Evolutionary conservation across 64 coral and sea anemone genomes (phyloP).

Genomic region (Orbicella faveolata): DNA sequence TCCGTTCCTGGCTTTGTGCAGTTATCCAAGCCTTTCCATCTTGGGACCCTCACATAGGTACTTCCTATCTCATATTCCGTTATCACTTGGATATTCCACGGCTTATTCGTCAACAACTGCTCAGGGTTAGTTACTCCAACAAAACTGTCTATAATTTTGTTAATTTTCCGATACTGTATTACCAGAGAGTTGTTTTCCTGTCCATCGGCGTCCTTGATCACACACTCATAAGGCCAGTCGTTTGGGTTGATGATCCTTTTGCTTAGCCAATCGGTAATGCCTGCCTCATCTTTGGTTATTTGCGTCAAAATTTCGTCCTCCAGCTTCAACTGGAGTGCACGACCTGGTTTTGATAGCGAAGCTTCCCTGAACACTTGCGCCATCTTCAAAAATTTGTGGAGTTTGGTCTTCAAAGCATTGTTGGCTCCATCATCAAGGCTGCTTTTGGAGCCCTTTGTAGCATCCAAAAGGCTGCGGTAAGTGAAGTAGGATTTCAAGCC

Average conservation of each 20-base stretch:
- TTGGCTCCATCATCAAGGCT: background rate
- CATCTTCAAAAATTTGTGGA: constrained; percentile 62
- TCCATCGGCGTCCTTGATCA: constrained; percentile 5
- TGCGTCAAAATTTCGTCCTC: constrained; percentile 44
- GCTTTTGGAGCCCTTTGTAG: too few relatives aligned
- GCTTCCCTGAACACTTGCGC: constrained; percentile 42
- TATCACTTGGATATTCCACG: background rate
- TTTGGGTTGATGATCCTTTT: constrained; percentile 34
- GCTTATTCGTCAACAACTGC: background rate
- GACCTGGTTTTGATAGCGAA: constrained; percentile 30
- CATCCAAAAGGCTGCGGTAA: too few relatives aligned
- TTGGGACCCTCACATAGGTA: constrained; percentile 6
- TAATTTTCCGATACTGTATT: constrained; percentile 20
- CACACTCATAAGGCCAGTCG: constrained; percentile 43
- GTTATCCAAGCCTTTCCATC: background rate
- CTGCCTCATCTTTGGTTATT: constrained; percentile 26
- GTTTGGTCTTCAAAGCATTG: constrained; percentile 41
- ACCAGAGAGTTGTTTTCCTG: constrained; percentile 8
- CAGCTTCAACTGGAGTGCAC: constrained; percentile 32
- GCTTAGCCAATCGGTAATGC: constrained; percentile 18
- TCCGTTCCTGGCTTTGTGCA: constrained; percentile 7
- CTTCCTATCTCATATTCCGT: background rate
- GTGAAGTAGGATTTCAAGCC: too few relatives aligned
- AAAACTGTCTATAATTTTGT: too few relatives aligned
- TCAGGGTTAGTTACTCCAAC: background rate